These are phyloP conservation scores for Lypha dubia DNA, from an alignment of 2,888 invertebrate genomes.

Conservation along the genomic window DNA sequence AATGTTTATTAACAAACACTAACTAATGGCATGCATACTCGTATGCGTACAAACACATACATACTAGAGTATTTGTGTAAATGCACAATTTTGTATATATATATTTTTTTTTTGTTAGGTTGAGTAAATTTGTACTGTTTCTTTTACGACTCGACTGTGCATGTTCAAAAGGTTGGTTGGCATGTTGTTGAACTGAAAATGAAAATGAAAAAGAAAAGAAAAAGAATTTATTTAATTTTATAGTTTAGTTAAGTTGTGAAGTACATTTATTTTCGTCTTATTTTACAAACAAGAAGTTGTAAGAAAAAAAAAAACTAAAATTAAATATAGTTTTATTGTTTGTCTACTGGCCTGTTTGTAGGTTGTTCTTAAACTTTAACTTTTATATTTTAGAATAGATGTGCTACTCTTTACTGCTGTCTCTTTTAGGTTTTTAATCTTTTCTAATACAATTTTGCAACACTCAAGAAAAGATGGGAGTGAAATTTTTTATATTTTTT, in stretches of 20 bases:
- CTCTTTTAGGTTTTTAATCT: neutral
- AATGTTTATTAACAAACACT: conserved; percentile 41
- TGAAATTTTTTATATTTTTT: neutral
- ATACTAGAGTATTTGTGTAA: neutral
- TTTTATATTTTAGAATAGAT: conserved; percentile 45
- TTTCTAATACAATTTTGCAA: neutral
- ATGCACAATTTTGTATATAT: neutral
- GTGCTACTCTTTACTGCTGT: conserved; percentile 34
- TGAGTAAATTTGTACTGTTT: conserved; percentile 21
- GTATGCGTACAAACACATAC: neutral
- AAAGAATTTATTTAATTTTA: conserved; percentile 49
- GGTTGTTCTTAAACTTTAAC: conserved; percentile 37
- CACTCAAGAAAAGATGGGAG: conserved; percentile 6
- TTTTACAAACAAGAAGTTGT: conserved; percentile 47
- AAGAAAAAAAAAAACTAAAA: too few species aligned
- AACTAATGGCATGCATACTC: neutral
- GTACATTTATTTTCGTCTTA: conserved; percentile 40
- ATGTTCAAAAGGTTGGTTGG: conserved; percentile 36
- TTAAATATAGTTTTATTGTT: conserved; percentile 37
- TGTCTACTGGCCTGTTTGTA: conserved; percentile 44
- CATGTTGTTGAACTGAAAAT: conserved; percentile 57
- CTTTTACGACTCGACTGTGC: neutral
- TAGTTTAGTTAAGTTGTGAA: conserved; percentile 25
- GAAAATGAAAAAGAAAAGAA: conserved; percentile 41
- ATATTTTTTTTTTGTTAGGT: too few species aligned